phyloP scores from a whole-genome alignment of 2,797 vertebrate genomes.

The Galago senegalensis region DNA sequence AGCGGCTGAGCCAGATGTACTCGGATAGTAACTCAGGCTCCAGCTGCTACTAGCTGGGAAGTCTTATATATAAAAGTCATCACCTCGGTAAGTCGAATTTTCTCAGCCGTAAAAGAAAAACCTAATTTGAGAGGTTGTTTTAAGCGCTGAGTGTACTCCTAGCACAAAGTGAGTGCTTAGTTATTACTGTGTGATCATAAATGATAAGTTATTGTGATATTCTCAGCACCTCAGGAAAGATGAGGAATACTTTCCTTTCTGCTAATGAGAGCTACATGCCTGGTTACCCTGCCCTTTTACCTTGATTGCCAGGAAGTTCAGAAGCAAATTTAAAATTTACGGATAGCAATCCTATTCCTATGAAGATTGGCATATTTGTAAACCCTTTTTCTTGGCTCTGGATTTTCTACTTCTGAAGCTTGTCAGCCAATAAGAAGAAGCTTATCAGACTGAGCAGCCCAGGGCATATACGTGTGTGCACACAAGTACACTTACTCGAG shows the following conservation, averaged over 20 bases:
- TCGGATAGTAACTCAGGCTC: not conserved
- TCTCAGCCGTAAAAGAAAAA: slow-evolving; percentile 11
- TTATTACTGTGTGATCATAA: not conserved
- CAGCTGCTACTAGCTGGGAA: not conserved
- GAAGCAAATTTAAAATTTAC: slow-evolving; percentile 21
- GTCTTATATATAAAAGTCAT: not conserved
- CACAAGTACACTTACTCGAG: not conserved
- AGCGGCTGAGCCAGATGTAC: not conserved
- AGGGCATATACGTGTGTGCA: not conserved
- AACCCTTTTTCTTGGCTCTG: slow-evolving; percentile 21
- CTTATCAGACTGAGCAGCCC: slow-evolving; percentile 1
- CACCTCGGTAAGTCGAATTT: not conserved
- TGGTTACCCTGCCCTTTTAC: not conserved
- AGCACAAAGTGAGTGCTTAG: not conserved
- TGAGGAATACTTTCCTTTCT: not conserved
- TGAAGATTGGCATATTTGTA: not conserved
- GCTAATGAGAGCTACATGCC: not conserved
- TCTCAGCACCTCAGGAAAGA: not conserved
- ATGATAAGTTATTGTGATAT: not conserved
- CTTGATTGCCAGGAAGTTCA: not conserved
- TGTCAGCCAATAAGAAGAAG: slow-evolving; percentile 12
- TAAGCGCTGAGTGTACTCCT: not conserved
- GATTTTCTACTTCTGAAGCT: slow-evolving; percentile 46
- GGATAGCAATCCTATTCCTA: not conserved
- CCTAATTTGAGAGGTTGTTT: not conserved